These are phyloP conservation scores for Agrochola circellaris DNA, from an alignment of 2,888 invertebrate genomes.

Conservation along the genomic window DNA sequence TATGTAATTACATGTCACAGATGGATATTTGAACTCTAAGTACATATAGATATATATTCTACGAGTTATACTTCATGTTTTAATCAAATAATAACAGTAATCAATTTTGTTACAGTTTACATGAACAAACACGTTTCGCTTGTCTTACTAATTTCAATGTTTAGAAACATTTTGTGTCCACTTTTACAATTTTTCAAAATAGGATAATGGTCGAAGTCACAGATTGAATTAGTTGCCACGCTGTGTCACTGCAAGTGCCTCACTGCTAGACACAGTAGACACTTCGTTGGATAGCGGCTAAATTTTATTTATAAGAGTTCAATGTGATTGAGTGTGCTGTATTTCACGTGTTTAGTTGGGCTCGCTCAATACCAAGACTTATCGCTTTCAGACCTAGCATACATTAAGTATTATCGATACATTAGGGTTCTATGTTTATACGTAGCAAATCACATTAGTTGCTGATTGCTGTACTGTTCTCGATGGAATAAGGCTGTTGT, in stretches of 20 bases:
- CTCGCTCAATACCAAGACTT: constrained; percentile 90
- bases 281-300: constrained; percentile 56
- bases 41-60: constrained; percentile 81
- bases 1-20: constrained; percentile 87
- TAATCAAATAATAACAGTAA: constrained; percentile 80
- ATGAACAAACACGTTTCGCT: constrained; percentile 86
- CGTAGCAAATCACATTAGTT: constrained; percentile 87
- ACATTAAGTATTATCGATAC: constrained; percentile 87
- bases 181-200: constrained; percentile 61
- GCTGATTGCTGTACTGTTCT: constrained; percentile 85
- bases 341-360: constrained; percentile 87
- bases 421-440: constrained; percentile 84
- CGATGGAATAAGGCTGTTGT: constrained; percentile 85
- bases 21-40: constrained; percentile 86
- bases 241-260: constrained; percentile 78
- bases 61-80: constrained; percentile 83
- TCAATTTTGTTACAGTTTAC: constrained; percentile 79
- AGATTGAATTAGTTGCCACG: constrained; percentile 67
- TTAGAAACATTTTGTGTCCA: constrained; percentile 66
- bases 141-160: constrained; percentile 73
- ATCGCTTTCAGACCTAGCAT: constrained; percentile 86
- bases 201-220: constrained; percentile 63
- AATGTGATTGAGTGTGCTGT: constrained; percentile 85
- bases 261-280: constrained; percentile 67
- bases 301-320: constrained; percentile 70